A percentile compares a stretch with the other conserved stretches of the same genome.
phyloP scores from a whole-genome alignment of 1,140 invertebrate genomes.

The Trichonephila clavipes region DNA sequence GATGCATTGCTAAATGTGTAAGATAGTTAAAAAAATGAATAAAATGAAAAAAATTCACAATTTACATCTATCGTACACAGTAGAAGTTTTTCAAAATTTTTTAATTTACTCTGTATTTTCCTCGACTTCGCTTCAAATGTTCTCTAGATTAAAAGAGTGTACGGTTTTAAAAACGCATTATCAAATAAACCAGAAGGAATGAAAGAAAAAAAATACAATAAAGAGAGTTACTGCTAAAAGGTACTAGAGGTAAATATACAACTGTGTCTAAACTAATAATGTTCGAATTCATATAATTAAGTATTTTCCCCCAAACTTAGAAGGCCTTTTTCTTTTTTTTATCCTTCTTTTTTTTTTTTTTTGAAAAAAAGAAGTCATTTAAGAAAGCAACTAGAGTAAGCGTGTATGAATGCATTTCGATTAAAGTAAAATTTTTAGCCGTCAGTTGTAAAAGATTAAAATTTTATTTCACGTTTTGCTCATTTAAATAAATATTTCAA shows the following conservation, averaged over 20 bases:
- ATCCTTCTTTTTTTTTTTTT: too few species aligned
- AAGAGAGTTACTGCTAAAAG: background rate
- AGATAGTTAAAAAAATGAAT: background rate
- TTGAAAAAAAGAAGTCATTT: background rate
- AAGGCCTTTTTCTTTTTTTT: background rate
- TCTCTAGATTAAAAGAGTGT: slow-evolving; percentile 44
- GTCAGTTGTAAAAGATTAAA: background rate
- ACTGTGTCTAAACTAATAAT: slow-evolving; percentile 28
- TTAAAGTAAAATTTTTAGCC: background rate
- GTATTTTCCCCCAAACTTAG: slow-evolving; percentile 10
- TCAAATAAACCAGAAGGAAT: slow-evolving; percentile 34
- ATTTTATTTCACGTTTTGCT: background rate
- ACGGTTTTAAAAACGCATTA: slow-evolving; percentile 50
- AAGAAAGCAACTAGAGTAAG: background rate
- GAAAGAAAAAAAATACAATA: background rate
- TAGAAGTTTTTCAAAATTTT: slow-evolving; percentile 46
- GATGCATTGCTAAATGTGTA: background rate
- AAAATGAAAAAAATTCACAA: slow-evolving; percentile 24
- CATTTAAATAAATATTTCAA: background rate
- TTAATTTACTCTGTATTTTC: slow-evolving; percentile 42
- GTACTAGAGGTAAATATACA: background rate
- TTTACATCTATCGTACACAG: slow-evolving; percentile 24
- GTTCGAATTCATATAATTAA: slow-evolving; percentile 60
- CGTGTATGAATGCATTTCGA: background rate
- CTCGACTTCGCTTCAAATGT: slow-evolving; percentile 29